These are phyloP conservation scores for Sanderia malayensis DNA, from an alignment of 30 jellyfish, hydroid and myxozoan genomes.

Conservation along the genomic window DNA sequence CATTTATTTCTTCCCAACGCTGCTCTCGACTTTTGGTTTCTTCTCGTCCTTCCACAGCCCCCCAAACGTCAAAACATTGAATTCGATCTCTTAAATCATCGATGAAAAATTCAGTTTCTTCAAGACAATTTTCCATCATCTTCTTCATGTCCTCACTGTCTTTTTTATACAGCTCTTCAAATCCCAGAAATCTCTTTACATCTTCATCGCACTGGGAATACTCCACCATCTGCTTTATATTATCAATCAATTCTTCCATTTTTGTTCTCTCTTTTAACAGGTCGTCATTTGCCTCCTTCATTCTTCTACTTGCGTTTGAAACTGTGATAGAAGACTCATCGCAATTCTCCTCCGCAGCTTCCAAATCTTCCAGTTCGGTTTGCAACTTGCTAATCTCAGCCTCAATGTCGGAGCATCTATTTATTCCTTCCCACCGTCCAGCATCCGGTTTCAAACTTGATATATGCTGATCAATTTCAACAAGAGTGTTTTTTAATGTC, in stretches of 20 bases:
- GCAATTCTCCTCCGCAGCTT: neutral
- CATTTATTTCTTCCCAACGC: slow-evolving; percentile 12
- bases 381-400: slow-evolving; percentile 12
- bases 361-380: neutral
- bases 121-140: slow-evolving; percentile 1
- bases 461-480: slow-evolving; percentile 14
- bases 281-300: slow-evolving; percentile 4
- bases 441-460: slow-evolving; percentile 1
- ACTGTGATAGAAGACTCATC: slow-evolving; percentile 22
- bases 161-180: neutral
- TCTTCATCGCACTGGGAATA: slow-evolving; percentile 1
- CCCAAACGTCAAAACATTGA: neutral
- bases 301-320: slow-evolving; percentile 21
- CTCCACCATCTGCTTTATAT: slow-evolving; percentile 6
- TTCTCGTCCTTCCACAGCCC: neutral
- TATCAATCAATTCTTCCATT: slow-evolving; percentile 4
- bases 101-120: neutral
- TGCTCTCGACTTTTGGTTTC: neutral
- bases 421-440: neutral
- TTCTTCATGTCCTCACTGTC: neutral
- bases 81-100: neutral
- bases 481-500: slow-evolving; percentile 25
- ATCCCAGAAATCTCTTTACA: neutral
- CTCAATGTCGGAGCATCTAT: slow-evolving; percentile 26
- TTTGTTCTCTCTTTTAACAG: slow-evolving; percentile 27